Evolutionary conservation across 2,888 invertebrate species (phyloP).

Genomic region (Drosophila setosimentum): DNA sequence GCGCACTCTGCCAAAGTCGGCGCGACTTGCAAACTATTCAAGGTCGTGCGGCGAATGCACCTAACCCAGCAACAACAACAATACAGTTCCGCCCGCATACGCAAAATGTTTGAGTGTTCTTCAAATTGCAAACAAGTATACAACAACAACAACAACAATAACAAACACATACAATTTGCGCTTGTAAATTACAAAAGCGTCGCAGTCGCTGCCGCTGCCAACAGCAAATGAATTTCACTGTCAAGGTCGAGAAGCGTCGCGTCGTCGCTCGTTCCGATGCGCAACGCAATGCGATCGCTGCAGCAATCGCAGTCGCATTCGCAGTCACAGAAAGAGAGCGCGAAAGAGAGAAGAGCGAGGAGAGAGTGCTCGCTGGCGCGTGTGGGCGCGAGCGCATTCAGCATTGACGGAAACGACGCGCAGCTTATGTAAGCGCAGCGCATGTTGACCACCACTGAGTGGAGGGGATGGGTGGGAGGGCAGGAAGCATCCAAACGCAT

Average conservation of each 20-base stretch:
- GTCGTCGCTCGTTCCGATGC: constrained; percentile 75
- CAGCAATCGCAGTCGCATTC: constrained; percentile 40
- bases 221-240: constrained; percentile 81
- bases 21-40: constrained; percentile 69
- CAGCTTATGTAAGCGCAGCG: constrained; percentile 67
- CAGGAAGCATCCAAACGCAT: constrained; percentile 56
- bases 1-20: constrained; percentile 65
- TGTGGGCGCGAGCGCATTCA: constrained; percentile 63
- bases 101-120: constrained; percentile 74
- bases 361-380: constrained; percentile 42
- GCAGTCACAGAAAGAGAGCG: constrained; percentile 5
- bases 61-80: constrained; percentile 43
- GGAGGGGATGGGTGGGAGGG: constrained; percentile 2
- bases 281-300: constrained; percentile 76
- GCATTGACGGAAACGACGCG: constrained; percentile 72
- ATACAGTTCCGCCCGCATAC: constrained; percentile 61
- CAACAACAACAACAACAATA: constrained; percentile 39
- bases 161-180: constrained; percentile 64
- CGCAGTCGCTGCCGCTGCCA: constrained; percentile 42
- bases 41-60: constrained; percentile 75
- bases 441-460: neutral
- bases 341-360: neutral
- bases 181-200: constrained; percentile 80
- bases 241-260: constrained; percentile 81
- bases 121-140: constrained; percentile 65